Evolutionary conservation across 2,113 vertebrate species (phyloP).

Genomic region (Platichthys flesus): DNA sequence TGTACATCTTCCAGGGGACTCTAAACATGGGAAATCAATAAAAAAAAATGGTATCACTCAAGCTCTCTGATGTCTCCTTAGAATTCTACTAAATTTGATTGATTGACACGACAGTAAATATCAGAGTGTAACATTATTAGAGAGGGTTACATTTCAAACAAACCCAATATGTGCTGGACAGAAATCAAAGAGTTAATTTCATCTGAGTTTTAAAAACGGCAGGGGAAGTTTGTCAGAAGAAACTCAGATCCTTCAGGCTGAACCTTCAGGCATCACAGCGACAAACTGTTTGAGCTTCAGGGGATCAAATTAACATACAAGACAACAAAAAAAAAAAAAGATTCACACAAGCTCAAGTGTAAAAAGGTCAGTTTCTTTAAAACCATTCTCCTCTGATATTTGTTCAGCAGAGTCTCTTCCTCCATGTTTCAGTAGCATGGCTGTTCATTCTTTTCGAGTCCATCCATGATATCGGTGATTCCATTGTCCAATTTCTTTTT

Average conservation of each 20-base stretch:
- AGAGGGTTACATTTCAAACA: not conserved
- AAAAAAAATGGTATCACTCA: too few relatives aligned
- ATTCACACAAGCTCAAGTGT: constrained; percentile 5
- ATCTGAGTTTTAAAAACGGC: not conserved
- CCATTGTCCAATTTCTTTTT: constrained; percentile 11
- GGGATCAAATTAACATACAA: not conserved
- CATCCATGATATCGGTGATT: constrained; percentile 3
- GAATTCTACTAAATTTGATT: not conserved
- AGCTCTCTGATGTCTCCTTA: not conserved
- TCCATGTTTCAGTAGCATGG: constrained; percentile 17
- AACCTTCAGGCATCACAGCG: not conserved
- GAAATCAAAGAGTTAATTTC: too few relatives aligned
- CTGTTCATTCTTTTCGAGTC: not conserved
- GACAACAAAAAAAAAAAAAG: not conserved
- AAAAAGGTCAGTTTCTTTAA: constrained; percentile 34
- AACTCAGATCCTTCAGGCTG: not conserved
- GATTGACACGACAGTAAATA: not conserved
- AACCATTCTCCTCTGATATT: constrained; percentile 22
- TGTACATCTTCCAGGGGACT: not conserved
- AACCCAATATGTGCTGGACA: not conserved
- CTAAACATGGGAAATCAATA: not conserved
- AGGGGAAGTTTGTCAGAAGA: not conserved
- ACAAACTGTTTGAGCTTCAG: not conserved
- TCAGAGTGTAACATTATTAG: not conserved
- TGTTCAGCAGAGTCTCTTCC: constrained; percentile 45